A percentile compares a stretch with the other conserved stretches of the same genome.
Evolutionary conservation across 2,888 invertebrate species (phyloP).

Genomic region (Drosophila recens): DNA sequence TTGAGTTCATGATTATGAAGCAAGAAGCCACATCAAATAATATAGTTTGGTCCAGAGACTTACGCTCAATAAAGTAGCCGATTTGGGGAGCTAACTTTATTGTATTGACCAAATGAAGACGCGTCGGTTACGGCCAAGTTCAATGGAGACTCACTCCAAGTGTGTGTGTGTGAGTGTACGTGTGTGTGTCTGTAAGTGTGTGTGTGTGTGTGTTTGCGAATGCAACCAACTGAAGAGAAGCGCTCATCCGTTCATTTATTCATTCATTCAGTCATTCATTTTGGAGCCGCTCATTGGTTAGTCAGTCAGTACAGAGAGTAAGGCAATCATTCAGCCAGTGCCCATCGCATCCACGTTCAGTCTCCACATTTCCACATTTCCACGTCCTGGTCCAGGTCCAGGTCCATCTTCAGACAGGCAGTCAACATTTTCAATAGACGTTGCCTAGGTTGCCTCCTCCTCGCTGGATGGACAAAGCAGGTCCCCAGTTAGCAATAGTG

Average conservation of each 20-base stretch:
- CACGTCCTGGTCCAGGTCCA: constrained; percentile 7
- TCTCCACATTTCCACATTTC: neutral
- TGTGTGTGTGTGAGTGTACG: too few species aligned
- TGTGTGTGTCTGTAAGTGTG: too few species aligned
- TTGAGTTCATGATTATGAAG: constrained; percentile 69
- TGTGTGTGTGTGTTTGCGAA: constrained; percentile 65
- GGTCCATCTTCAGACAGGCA: constrained; percentile 40
- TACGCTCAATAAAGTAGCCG: constrained; percentile 80
- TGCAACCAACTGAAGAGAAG: constrained; percentile 77
- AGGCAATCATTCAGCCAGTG: constrained; percentile 74
- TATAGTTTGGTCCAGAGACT: constrained; percentile 60
- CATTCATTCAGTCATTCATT: constrained; percentile 79
- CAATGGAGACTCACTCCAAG: constrained; percentile 56
- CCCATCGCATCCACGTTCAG: constrained; percentile 5
- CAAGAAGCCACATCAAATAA: constrained; percentile 75
- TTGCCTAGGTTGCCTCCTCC: constrained; percentile 49
- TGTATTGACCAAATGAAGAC: constrained; percentile 57
- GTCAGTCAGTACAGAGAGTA: constrained; percentile 72
- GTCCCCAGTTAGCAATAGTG: constrained; percentile 77
- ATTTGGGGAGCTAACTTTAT: constrained; percentile 76
- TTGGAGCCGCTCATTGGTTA: constrained; percentile 77
- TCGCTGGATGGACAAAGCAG: constrained; percentile 54
- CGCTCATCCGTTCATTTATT: constrained; percentile 80
- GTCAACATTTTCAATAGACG: constrained; percentile 67
- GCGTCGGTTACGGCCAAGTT: constrained; percentile 60